Evolutionary conservation across 2,888 invertebrate genomes (phyloP), one percentile per base, ranked within the genome.

Genomic region (Trachelus troglodyta): DNA sequence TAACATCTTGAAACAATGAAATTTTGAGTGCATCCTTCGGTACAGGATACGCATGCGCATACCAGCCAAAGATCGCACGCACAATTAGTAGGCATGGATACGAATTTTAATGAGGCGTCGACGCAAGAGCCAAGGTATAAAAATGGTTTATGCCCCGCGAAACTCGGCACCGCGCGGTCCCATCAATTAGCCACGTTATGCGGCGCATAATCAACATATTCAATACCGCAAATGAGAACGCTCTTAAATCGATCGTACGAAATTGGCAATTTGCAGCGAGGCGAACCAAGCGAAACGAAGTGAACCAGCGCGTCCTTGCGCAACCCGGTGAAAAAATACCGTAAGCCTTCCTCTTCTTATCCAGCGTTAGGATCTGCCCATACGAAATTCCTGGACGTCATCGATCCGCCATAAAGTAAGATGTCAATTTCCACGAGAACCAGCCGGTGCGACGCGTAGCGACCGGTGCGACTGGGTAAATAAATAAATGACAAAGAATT

Each of bases 81-180:
- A 76, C 78, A 73, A 78, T 78, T 78, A 78, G 78, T 76, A 78
- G 76, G 73, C 77, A 75, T 77, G 79, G 77, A 79, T 84, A 80
- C 83, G 86, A 85, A 85, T 86, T 89, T 89, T 89, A 88, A 89
- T 86, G 87, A 89, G 86, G 84, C 84, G 84, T 85, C 85, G 86
- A 84, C 83, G 85, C 79, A 80, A 81, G 81, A 78, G 74, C 77
- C 82, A 79, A 81, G 82, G 85, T 86, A 89, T 87, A 89, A 88
- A 87, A 87, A 86, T 89, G 86, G 82, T 89, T 89, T 89, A 88
- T 88, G 87, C 83, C 85, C 87, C 83, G 88, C 88, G 87, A 89
- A 88, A 87, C 86, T 86, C 85, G 81, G 83, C 85, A 81, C 85
- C 85, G 86, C 56, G 56, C 84, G 82, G 83, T 85, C 83, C 85